These are phyloP conservation scores for Drosophila yakuba DNA, from an alignment of 1,140 invertebrate species.

Conservation along the genomic window DNA sequence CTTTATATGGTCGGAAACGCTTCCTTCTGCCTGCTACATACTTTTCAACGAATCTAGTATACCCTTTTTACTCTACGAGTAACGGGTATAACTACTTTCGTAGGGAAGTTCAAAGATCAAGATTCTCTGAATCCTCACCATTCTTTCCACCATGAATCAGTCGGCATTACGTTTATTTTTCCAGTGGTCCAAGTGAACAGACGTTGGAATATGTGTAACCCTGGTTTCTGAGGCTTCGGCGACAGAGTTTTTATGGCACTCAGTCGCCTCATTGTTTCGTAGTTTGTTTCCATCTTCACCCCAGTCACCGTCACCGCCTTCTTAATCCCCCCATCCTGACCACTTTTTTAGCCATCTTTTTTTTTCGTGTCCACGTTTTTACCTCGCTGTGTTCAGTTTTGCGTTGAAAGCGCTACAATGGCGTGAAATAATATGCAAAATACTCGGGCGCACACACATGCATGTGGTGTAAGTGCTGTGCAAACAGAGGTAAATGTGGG, in stretches of 20 bases:
- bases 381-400: constrained; percentile 44
- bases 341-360: constrained; percentile 37
- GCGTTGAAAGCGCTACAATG: constrained; percentile 77
- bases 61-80: no score
- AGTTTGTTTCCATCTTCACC: constrained; percentile 49
- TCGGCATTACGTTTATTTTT: not conserved
- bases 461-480: constrained; percentile 35
- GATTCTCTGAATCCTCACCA: no score
- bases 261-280: constrained; percentile 74
- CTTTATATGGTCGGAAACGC: no score
- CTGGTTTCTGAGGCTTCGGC: constrained; percentile 30
- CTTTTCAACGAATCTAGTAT: no score
- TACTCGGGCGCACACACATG: constrained; percentile 51
- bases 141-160: no score
- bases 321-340: not conserved
- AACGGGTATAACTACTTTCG: not conserved
- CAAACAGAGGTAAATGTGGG: constrained; percentile 5
- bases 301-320: not conserved
- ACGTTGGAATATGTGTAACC: constrained; percentile 22
- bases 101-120: no score
- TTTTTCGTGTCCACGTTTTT: constrained; percentile 13
- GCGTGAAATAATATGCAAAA: constrained; percentile 83
- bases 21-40: no score
- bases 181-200: constrained; percentile 3
- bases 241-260: constrained; percentile 77